Percentiles rank a stretch among this genome's conserved stretches.
Evolutionary conservation across 2,113 vertebrate species (phyloP).

Genomic region (mouse (Mus musculus)): GRCm39 chr11:41942001-41942500

Average conservation of each 20-base stretch:
- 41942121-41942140: neutral
- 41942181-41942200: neutral
- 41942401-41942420: neutral
- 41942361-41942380: neutral
- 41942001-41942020: neutral
- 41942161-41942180: neutral
- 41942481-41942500: neutral
- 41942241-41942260: neutral
- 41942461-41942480: neutral
- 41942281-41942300: neutral
- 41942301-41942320: neutral
- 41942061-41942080: neutral
- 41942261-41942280: neutral
- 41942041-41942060: neutral
- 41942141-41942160: neutral
- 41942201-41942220: neutral
- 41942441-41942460: neutral
- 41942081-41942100: neutral
- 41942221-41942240: neutral
- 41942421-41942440: neutral
- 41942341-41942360: neutral
- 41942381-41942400: neutral
- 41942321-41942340: neutral
- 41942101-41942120: neutral
- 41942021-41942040: neutral